Evolutionary conservation across 1,140 invertebrate genomes (phyloP).

Genomic region (Drosophila baimaii): DNA sequence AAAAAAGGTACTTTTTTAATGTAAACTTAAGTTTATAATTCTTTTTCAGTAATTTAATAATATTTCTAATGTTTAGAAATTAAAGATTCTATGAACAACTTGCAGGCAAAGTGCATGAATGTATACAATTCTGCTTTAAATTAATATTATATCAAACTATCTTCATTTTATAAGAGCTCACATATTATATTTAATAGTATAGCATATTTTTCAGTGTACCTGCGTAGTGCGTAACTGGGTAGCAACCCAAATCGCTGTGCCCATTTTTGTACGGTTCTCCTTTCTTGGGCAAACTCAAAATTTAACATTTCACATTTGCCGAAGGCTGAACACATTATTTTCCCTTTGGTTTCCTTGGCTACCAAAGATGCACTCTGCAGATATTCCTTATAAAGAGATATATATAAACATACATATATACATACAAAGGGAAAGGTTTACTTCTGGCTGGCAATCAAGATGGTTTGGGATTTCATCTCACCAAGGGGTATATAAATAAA

Average conservation of each 20-base stretch:
- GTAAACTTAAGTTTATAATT: not conserved
- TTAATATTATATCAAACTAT: not conserved
- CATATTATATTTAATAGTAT: not conserved
- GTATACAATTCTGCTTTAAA: not conserved
- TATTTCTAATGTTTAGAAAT: not conserved
- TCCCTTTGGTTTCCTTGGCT: slow-evolving; percentile 18
- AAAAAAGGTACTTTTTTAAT: too few species aligned
- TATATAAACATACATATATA: not conserved
- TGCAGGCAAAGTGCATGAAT: too few species aligned
- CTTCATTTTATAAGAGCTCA: too few species aligned
- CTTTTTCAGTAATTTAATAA: accelerated
- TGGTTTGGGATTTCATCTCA: slow-evolving; percentile 6
- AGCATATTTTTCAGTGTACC: slow-evolving; percentile 6
- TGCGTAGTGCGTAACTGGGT: slow-evolving; percentile 29
- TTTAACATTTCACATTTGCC: slow-evolving; percentile 40
- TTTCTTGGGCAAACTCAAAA: slow-evolving; percentile 31
- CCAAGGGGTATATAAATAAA: slow-evolving; percentile 36
- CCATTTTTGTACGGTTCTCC: slow-evolving; percentile 18
- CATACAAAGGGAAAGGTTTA: slow-evolving; percentile 15
- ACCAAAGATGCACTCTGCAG: slow-evolving; percentile 28
- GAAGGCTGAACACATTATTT: slow-evolving; percentile 17
- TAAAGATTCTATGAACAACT: not conserved
- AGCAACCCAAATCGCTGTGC: slow-evolving; percentile 22
- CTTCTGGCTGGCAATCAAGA: slow-evolving; percentile 22
- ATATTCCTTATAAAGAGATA: slow-evolving; percentile 19